These are phyloP conservation scores for Kryptopterus vitreolus DNA, from an alignment of 2,797 vertebrate species.

Conservation along the genomic window DNA sequence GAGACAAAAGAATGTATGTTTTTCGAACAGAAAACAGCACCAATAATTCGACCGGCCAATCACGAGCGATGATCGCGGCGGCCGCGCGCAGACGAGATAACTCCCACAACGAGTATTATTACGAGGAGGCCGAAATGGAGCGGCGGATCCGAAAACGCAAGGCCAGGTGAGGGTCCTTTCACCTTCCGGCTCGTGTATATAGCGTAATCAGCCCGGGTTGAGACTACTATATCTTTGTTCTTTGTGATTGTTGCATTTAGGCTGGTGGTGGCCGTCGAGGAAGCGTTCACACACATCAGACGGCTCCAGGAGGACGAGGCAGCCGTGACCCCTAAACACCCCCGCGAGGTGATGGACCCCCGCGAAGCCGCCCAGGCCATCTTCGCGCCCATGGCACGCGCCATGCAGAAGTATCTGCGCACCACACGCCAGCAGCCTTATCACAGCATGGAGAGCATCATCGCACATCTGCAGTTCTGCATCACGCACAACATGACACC, in stretches of 20 bases:
- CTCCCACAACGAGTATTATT: constrained; percentile 91
- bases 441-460: constrained; percentile 99
- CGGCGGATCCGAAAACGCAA: constrained; percentile 86
- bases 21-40: constrained; percentile 80
- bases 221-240: too few relatives aligned
- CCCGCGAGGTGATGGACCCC: constrained; percentile 91
- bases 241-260: constrained; percentile 63
- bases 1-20: too few relatives aligned
- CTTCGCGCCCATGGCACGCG: constrained; percentile 94
- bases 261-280: constrained; percentile 93
- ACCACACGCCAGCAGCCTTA: constrained; percentile 95
- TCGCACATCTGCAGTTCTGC: constrained; percentile 95
- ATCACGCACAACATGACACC: constrained; percentile 97
- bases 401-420: constrained; percentile 96
- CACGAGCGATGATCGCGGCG: constrained; percentile 85
- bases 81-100: constrained; percentile 85
- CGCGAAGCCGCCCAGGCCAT: constrained; percentile 95
- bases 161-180: constrained; percentile 75
- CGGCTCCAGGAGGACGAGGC: constrained; percentile 89
- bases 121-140: constrained; percentile 92
- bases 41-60: constrained; percentile 86
- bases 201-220: not conserved
- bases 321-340: constrained; percentile 71
- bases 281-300: constrained; percentile 95
- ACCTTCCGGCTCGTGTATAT: not conserved